Conservation (phyloP, 2,797 vertebrate species). For the Trematomus bernacchii region DNA sequence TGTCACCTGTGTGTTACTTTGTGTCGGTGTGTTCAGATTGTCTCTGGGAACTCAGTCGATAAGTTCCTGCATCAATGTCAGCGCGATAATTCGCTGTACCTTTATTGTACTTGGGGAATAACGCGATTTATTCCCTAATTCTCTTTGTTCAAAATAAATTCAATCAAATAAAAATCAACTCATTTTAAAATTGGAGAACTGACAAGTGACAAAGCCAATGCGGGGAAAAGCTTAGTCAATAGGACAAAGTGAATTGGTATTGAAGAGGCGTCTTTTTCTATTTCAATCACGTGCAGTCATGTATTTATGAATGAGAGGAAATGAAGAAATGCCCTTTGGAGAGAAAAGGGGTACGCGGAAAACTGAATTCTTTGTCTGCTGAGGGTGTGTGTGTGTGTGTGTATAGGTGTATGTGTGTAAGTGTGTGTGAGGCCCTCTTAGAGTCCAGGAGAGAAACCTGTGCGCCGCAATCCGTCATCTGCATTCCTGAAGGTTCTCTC, state of each 20-base stretch:
- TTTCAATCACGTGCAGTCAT: slow-evolving; percentile 60
- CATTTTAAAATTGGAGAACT: slow-evolving; percentile 56
- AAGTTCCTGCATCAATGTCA: slow-evolving; percentile 39
- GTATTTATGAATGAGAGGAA: slow-evolving; percentile 74
- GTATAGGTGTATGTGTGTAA: slow-evolving; percentile 4
- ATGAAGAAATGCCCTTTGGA: slow-evolving; percentile 67
- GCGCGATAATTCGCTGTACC: slow-evolving; percentile 31
- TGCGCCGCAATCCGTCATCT: slow-evolving; percentile 79
- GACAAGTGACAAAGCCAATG: slow-evolving; percentile 59
- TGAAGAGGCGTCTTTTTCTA: slow-evolving; percentile 38
- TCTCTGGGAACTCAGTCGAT: slow-evolving; percentile 31
- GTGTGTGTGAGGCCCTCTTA: slow-evolving; percentile 37
- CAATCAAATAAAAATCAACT: slow-evolving; percentile 57
- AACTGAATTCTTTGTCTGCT: slow-evolving; percentile 55
- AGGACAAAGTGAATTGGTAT: slow-evolving; percentile 66
- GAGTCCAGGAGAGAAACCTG: slow-evolving; percentile 77
- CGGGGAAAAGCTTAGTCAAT: slow-evolving; percentile 44
- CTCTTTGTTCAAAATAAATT: slow-evolving; percentile 55
- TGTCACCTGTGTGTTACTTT: neutral
- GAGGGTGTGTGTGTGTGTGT: slow-evolving; percentile 6
- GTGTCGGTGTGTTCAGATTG: neutral
- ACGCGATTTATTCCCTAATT: slow-evolving; percentile 41
- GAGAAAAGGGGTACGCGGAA: slow-evolving; percentile 43
- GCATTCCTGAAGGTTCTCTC: slow-evolving; percentile 83
- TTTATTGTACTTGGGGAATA: slow-evolving; percentile 51